Evolutionary conservation across 1,140 invertebrate genomes (phyloP).

Genomic region (Drosophila mayri): DNA sequence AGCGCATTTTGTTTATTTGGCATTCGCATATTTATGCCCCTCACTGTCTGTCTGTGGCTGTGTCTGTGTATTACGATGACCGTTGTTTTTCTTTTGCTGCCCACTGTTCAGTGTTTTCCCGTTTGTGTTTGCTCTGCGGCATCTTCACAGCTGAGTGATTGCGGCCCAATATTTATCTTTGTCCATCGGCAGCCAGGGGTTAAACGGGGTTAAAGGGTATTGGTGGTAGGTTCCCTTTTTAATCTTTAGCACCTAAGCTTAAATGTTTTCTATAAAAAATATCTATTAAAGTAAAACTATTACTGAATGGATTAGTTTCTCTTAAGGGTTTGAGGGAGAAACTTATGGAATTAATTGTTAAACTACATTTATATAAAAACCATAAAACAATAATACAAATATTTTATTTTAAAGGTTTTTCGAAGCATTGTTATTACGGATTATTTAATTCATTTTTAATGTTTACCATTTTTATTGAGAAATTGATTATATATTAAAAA

Average conservation of each 20-base stretch:
- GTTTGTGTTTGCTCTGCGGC: conserved; percentile 69
- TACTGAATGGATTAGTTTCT: too few species aligned
- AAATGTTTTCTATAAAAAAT: conserved; percentile 1
- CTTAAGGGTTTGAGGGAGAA: too few species aligned
- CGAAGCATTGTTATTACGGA: too few species aligned
- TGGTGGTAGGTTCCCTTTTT: conserved; percentile 28
- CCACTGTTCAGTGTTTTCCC: conserved; percentile 43
- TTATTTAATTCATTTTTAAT: too few species aligned
- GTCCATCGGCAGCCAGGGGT: conserved; percentile 31
- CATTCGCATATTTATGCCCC: conserved; percentile 66
- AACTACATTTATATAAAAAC: too few species aligned
- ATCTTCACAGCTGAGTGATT: conserved; percentile 79
- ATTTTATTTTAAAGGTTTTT: too few species aligned
- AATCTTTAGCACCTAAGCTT: conserved; percentile 47
- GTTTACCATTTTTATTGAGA: too few species aligned
- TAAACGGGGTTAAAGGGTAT: conserved; percentile 17
- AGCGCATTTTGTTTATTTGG: conserved; percentile 48
- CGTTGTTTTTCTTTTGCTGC: conserved; percentile 48
- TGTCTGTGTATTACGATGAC: conserved; percentile 38
- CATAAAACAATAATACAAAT: too few species aligned
- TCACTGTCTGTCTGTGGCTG: conserved; percentile 35
- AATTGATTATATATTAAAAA: too few species aligned
- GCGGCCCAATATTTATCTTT: conserved; percentile 75
- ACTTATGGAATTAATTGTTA: too few species aligned
- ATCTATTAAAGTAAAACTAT: too few species aligned